Percentiles rank a stretch among this genome's conserved stretches.
phyloP scores from a whole-genome alignment of 2,797 vertebrate genomes.

The Siniperca obscura region DNA sequence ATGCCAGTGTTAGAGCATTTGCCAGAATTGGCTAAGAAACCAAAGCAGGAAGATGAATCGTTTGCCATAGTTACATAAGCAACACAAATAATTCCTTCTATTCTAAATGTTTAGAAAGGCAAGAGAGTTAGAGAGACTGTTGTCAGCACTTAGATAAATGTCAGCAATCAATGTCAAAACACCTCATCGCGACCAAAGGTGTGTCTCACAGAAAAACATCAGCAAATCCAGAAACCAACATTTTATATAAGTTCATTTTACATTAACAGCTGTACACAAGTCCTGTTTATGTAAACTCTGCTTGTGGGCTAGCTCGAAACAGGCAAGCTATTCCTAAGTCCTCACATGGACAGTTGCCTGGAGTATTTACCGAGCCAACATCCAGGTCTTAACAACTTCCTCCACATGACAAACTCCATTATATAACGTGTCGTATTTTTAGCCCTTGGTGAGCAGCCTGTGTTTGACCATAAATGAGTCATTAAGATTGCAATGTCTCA shows the following conservation, averaged over 20 bases:
- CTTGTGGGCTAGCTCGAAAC: slow-evolving; percentile 41
- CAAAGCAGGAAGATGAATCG: slow-evolving; percentile 27
- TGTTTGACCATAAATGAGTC: slow-evolving; percentile 43
- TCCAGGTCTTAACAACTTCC: slow-evolving; percentile 66
- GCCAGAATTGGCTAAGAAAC: slow-evolving; percentile 41
- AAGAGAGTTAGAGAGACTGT: not conserved
- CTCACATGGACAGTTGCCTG: slow-evolving; percentile 55
- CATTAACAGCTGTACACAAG: slow-evolving; percentile 29
- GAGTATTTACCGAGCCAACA: slow-evolving; percentile 65
- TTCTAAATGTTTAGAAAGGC: slow-evolving; percentile 44
- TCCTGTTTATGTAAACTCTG: slow-evolving; percentile 49
- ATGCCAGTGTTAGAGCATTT: slow-evolving; percentile 37
- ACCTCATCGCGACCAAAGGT: slow-evolving; percentile 15
- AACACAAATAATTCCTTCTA: slow-evolving; percentile 9
- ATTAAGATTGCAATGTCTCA: slow-evolving; percentile 20
- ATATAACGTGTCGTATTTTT: slow-evolving; percentile 68
- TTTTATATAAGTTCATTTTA: slow-evolving; percentile 24
- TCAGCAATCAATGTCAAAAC: slow-evolving; percentile 27
- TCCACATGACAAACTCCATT: slow-evolving; percentile 68
- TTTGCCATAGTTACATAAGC: slow-evolving; percentile 36
- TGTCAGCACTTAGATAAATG: slow-evolving; percentile 42
- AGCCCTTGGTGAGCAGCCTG: slow-evolving; percentile 57
- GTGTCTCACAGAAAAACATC: slow-evolving; percentile 12
- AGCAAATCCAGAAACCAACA: slow-evolving; percentile 31
- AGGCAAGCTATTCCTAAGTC: slow-evolving; percentile 41